Evolutionary conservation across 1,140 invertebrate genomes (phyloP), one percentile per base, ranked within the genome.

Genomic region (Cydia fagiglandana): DNA sequence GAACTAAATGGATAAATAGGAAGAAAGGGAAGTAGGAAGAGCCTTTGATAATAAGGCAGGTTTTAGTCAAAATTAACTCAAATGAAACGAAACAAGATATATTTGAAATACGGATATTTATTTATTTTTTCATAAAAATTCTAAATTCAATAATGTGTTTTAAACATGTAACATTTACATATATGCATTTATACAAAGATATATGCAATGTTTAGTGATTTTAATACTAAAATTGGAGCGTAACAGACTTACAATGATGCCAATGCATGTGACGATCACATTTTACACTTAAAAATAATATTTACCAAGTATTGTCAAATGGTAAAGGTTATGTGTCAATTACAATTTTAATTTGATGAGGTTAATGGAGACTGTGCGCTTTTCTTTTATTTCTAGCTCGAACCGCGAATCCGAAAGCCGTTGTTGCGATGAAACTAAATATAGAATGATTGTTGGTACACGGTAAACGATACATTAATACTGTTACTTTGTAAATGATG

Each of bases 41-140:
- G 12, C 13, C 45, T 13, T 15, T 7, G n/a, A 53, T 50, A 13
- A 47, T 50, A 6, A 7, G 50, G 47, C 3, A 17, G 50, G 47
- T 53, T 53, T n/a, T 53, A 47, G 50, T 53, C 1, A 24, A 61
- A 79, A 77, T 70, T 78, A 80, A 78, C 74, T 73, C 47, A 80
- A 88, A 87, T 89, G 82, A 91, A 89, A 91, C 87, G 74, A 91
- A 88, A 87, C 82, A 79, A 83, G 75, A 80, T 89, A 88, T 91
- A 93, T 93, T 93, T 93, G 91, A 93, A 93, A 93, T 93, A 93
- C 91, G 89, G 91, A 92, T 93, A 93, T 93, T 93, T 93, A 91
- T 90, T 91, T 90, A 89, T 91, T 91, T 91, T 93, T 93, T 92
- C 91, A 93, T 93, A 93, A 91, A 93, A 93, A 93, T 92, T 93